phyloP scores from a whole-genome alignment of 2,888 invertebrate species.

The Pomacea canaliculata region DNA sequence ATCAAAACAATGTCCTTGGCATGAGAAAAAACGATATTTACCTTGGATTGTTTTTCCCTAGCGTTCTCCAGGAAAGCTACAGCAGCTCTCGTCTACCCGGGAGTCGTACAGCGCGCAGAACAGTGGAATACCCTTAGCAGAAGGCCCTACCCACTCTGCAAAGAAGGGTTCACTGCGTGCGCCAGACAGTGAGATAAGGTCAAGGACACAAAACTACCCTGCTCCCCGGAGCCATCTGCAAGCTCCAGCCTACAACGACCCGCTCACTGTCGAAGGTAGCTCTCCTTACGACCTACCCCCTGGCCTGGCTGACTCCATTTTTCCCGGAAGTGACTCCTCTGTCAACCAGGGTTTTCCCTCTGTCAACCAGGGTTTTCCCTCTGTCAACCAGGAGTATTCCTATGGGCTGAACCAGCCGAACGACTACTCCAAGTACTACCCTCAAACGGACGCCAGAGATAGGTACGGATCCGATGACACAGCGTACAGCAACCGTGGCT shows the following conservation, averaged over 20 bases:
- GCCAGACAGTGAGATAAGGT: too few relatives aligned
- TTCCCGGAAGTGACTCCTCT: background rate
- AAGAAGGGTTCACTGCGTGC: slow-evolving; percentile 13
- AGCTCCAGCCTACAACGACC: background rate
- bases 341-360: background rate
- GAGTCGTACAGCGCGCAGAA: too few relatives aligned
- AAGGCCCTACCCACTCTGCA: background rate
- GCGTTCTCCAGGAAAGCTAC: too few relatives aligned
- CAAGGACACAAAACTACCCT: background rate
- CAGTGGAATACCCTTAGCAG: too few relatives aligned
- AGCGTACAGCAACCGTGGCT: slow-evolving; percentile 1
- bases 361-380: background rate
- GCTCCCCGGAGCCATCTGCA: background rate
- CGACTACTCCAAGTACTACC: slow-evolving; percentile 10
- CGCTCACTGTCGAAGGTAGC: background rate
- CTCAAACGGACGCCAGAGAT: slow-evolving; percentile 3
- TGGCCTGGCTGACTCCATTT: background rate
- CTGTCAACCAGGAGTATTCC: background rate
- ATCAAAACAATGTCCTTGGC: too few relatives aligned
- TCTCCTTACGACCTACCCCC: background rate
- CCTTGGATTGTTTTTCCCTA: too few relatives aligned
- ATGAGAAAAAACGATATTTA: too few relatives aligned
- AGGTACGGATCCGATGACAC: slow-evolving; percentile 1
- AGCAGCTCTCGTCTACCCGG: too few relatives aligned
- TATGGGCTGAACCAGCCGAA: background rate